Evolutionary conservation across 1,140 invertebrate species (phyloP), one percentile per base, ranked within the genome.

Genomic region (Trachelipus rathkii): DNA sequence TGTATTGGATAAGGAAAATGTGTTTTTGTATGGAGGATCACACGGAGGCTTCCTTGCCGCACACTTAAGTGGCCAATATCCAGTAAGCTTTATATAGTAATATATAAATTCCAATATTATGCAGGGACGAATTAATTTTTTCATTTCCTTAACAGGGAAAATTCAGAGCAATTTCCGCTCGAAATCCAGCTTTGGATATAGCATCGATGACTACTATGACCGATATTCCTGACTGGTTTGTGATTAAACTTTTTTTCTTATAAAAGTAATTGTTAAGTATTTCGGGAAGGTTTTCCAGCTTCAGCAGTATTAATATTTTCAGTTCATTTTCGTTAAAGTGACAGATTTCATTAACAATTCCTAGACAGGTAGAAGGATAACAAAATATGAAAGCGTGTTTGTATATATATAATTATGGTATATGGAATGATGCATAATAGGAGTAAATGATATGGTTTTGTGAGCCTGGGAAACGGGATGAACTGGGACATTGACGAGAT

Each of bases 41-140:
- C 94, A 97, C 85, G 95, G 95, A 67, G 95, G 95, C 46, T 97
- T 96, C 85, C 85, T 97, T 9, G 91, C 91, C 11, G 88, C 91
- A 24, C 94, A 96, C 85, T 85, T 97, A 0, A 92, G 91, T 84
- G 94, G 91, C 1, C 91, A 93, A 83, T 92, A 90, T 87, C 92
- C 94, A n/a, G 73, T 75, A 44, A 67, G 73, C 68, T 13, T 9
- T 74, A 10, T 15, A 9, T 73, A 73, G 13, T 44, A 66, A 5
- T n/a, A n/a, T 19, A 46, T 73, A 21, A 44, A 46, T 46, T 44
- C 11, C 0, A 13, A 4, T 13, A 73, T n/a, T n/a, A n/a, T 23
- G 4, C 13, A 3, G 13, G 2, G 13, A 19, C 4, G n/a, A n/a
- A n/a, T n/a, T n/a, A n/a, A n/a, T 24, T 1, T 71, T 19, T 19